phyloP scores from a whole-genome alignment of 2,888 invertebrate genomes.

The Cyaniris semiargus region DNA sequence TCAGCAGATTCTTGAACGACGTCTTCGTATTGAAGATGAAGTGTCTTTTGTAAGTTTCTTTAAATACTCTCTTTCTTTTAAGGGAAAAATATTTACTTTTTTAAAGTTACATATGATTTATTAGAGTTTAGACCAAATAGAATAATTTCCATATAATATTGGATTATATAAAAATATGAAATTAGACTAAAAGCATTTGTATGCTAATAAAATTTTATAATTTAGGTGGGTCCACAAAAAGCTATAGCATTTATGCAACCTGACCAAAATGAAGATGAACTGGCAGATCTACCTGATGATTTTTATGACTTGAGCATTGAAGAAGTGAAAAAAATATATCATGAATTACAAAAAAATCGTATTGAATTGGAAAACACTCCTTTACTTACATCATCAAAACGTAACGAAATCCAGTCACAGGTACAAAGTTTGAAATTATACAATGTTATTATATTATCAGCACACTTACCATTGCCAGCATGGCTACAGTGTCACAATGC shows the following conservation, averaged over 20 bases:
- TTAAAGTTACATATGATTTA: not conserved
- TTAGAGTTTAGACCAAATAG: too few relatives aligned
- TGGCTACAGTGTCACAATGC: too few relatives aligned
- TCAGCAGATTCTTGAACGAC: conserved; percentile 62
- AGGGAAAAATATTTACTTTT: not conserved
- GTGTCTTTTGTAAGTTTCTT: conserved; percentile 70
- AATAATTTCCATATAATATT: too few relatives aligned
- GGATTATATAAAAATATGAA: too few relatives aligned
- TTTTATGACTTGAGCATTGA: conserved; percentile 93
- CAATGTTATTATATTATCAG: not conserved
- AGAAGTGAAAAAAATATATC: conserved; percentile 88
- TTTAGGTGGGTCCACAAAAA: conserved; percentile 86
- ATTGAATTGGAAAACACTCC: conserved; percentile 86
- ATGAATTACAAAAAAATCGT: conserved; percentile 85
- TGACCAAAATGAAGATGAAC: conserved; percentile 72
- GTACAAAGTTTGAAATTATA: conserved; percentile 43
- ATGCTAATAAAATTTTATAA: not conserved
- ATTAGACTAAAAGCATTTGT: not conserved
- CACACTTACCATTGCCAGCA: not conserved
- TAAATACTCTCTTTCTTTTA: not conserved
- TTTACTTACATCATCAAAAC: conserved; percentile 80
- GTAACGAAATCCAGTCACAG: conserved; percentile 55
- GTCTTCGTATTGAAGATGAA: conserved; percentile 71
- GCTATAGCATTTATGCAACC: conserved; percentile 87
- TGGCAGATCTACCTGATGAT: conserved; percentile 90